These are phyloP conservation scores for Anolis carolinensis DNA, from an alignment of 2,113 vertebrate genomes.

Conservation along the genomic window DNA sequence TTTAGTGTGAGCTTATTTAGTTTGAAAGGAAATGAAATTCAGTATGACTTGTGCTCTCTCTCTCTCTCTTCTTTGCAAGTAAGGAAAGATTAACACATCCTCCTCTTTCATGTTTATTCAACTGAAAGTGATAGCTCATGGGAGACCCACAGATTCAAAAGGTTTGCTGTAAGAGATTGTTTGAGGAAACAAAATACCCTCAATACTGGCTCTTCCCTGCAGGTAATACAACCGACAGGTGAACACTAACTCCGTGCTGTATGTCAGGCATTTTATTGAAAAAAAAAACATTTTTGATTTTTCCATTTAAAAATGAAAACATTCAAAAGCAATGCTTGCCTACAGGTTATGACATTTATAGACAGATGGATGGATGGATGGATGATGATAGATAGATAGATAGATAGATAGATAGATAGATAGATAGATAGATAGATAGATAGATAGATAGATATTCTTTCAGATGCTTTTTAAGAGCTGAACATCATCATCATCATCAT, in stretches of 20 bases:
- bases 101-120: background rate
- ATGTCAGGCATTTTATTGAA: too few species aligned
- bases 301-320: too few species aligned
- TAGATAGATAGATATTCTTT: background rate
- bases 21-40: conserved; percentile 20
- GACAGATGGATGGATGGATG: too few species aligned
- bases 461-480: background rate
- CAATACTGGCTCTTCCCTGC: fast-evolving
- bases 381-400: too few species aligned
- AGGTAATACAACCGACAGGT: background rate
- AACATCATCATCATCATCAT: background rate
- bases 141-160: background rate
- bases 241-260: background rate
- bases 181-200: conserved; percentile 6
- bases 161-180: background rate
- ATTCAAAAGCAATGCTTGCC: too few species aligned
- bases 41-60: background rate
- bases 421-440: too few species aligned
- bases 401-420: too few species aligned
- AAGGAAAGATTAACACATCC: background rate
- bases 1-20: conserved; percentile 32
- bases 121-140: conserved; percentile 4
- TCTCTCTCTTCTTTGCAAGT: background rate
- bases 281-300: too few species aligned
- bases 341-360: too few species aligned